Conservation (phyloP, 2,797 vertebrate genomes). For the Thamnophis elegans region DNA sequence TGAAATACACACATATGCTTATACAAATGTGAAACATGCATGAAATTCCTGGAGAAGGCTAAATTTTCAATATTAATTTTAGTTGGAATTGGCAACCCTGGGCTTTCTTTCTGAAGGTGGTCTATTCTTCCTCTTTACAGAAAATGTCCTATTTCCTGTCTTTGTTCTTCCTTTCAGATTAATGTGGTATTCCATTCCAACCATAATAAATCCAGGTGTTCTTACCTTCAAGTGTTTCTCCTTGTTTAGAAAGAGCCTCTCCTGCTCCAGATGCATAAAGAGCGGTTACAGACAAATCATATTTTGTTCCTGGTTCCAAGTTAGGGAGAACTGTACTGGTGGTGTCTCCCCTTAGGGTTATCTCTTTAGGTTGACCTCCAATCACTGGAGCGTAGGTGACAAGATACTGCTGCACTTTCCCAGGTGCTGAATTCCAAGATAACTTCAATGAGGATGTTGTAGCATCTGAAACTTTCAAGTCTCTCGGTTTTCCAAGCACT, state of each 20-base stretch:
- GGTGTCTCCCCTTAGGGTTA: constrained; percentile 80
- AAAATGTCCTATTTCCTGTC: not conserved
- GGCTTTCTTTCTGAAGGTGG: not conserved
- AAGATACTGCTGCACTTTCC: constrained; percentile 83
- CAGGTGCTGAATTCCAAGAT: constrained; percentile 84
- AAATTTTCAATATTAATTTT: not conserved
- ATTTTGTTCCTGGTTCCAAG: constrained; percentile 83
- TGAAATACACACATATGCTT: not conserved
- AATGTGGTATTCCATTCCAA: not conserved
- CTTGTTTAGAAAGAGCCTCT: constrained; percentile 86
- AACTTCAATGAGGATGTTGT: constrained; percentile 83
- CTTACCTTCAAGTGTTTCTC: constrained; percentile 96
- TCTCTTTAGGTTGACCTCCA: constrained; percentile 87
- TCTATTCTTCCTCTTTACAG: not conserved
- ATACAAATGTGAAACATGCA: not conserved
- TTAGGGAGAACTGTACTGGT: constrained; percentile 80
- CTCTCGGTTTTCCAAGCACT: constrained; percentile 84
- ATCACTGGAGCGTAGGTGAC: constrained; percentile 77
- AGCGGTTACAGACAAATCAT: constrained; percentile 88
- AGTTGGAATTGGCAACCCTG: not conserved
- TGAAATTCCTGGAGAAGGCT: not conserved
- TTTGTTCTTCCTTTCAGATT: not conserved
- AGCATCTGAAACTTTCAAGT: constrained; percentile 84
- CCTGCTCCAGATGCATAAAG: constrained; percentile 87
- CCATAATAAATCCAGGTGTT: not conserved